Evolutionary conservation across 2,113 vertebrate genomes (phyloP), one percentile per base, ranked within the genome.

Genomic region (Labrus mixtus): DNA sequence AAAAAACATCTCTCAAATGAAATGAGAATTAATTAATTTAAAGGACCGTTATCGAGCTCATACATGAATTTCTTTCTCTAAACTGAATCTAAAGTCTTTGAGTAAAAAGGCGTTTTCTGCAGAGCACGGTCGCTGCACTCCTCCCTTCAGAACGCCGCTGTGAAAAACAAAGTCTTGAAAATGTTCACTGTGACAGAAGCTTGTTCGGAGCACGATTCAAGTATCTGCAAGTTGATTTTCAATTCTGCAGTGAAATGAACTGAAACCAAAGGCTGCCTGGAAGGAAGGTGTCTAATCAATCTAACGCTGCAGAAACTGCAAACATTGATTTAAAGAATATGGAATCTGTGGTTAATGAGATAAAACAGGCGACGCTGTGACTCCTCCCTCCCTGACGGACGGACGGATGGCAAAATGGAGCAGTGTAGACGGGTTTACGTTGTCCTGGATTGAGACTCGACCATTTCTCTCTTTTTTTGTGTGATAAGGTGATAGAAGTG

Each of bases 401-500:
- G n/a, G n/a, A n/a, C n/a, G n/a, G n/a, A n/a, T 13, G 10, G 5
- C 11, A 33, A 53, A 65, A 43, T 10, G 8, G 8, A 54, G 5
- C 63, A 73, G 37, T 51, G 15, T 37, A 17, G 10, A 48, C 29
- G 1, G 39, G 11, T 6, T 29, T 67, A 0, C 29, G 29, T 33
- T 33, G 29, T 33, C 29, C 29, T 66, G 79, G 76, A 80, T 0
- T 53, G 68, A 85, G 45, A 15, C 57, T 37, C 65, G 29, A 58
- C 37, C 0, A 4, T 45, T 36, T 43, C 69, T 71, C 39, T 68
- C 37, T 61, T 41, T 71, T 50, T 46, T 74, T 43, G 76, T 74
- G 74, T 74, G 74, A 73, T 56, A 37, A 63, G 33, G 80, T 78
- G 84, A 81, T 45, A 74, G 46, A 84, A 68, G 86, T 79, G 85